phyloP scores from a whole-genome alignment of 2,113 vertebrate species.

The Neopipo cinnamomea region DNA sequence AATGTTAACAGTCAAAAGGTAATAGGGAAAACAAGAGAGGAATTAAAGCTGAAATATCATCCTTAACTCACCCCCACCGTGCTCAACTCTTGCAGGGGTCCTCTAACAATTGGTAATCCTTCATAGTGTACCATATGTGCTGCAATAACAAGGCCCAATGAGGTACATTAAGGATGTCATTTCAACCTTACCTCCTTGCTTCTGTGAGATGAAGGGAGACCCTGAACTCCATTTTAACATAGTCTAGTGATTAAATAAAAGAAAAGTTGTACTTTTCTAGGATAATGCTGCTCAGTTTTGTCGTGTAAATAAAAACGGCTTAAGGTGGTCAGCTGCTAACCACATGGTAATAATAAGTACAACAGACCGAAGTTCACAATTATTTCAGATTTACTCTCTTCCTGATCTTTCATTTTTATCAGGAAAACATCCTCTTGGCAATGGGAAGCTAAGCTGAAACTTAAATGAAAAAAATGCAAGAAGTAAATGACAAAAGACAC shows the following conservation, averaged over 20 bases:
- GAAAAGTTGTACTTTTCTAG: conserved; percentile 55
- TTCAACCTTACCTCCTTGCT: conserved; percentile 54
- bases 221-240: conserved; percentile 62
- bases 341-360: conserved; percentile 89
- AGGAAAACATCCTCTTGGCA: conserved; percentile 79
- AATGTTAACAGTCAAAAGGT: neutral
- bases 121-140: conserved; percentile 57
- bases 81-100: conserved; percentile 55
- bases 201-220: conserved; percentile 38
- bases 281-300: conserved; percentile 82
- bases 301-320: conserved; percentile 79
- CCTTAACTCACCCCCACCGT: conserved; percentile 62
- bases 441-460: conserved; percentile 60
- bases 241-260: conserved; percentile 38
- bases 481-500: conserved; percentile 56
- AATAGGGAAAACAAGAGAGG: conserved; percentile 38
- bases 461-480: conserved; percentile 65
- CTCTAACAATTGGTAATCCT: conserved; percentile 69
- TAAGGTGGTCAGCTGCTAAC: conserved; percentile 95
- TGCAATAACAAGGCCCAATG: conserved; percentile 55
- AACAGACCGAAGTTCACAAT: conserved; percentile 85
- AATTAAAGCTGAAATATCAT: conserved; percentile 65
- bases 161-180: conserved; percentile 58
- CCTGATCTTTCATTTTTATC: conserved; percentile 85
- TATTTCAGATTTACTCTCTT: conserved; percentile 87